These are phyloP conservation scores for Lipophrys pholis DNA, from an alignment of 2,113 vertebrate genomes.

Conservation along the genomic window DNA sequence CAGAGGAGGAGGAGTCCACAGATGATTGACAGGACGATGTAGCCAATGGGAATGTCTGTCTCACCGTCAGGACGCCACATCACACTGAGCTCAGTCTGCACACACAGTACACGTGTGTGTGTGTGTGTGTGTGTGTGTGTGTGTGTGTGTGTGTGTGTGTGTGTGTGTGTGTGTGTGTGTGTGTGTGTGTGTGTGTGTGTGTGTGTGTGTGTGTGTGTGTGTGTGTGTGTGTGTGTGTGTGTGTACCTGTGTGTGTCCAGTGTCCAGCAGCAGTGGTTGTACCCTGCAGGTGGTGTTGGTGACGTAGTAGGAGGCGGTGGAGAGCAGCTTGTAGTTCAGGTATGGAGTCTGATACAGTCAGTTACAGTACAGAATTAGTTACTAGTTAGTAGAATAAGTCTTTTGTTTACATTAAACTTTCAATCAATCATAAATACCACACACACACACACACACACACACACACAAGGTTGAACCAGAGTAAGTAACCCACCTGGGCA, in stretches of 20 bases:
- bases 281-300: slow-evolving; percentile 30
- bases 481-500: neutral
- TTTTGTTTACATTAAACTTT: no score
- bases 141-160: neutral
- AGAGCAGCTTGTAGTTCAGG: slow-evolving; percentile 24
- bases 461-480: no score
- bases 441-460: no score
- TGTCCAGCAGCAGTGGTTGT: neutral
- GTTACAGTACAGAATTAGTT: no score
- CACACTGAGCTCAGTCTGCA: slow-evolving; percentile 34
- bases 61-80: slow-evolving; percentile 29
- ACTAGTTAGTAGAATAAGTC: no score
- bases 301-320: slow-evolving; percentile 28
- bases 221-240: neutral
- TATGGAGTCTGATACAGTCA: slow-evolving; percentile 11
- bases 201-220: slow-evolving; percentile 12
- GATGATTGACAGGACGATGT: slow-evolving; percentile 38
- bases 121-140: neutral
- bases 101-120: neutral
- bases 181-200: neutral
- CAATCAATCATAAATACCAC: no score
- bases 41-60: slow-evolving; percentile 31
- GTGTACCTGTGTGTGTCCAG: slow-evolving; percentile 35
- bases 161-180: slow-evolving; percentile 15
- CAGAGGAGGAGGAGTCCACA: slow-evolving; percentile 40